These are phyloP conservation scores for Philopedon plagiatum DNA, from an alignment of 2,888 invertebrate species.

Conservation along the genomic window DNA sequence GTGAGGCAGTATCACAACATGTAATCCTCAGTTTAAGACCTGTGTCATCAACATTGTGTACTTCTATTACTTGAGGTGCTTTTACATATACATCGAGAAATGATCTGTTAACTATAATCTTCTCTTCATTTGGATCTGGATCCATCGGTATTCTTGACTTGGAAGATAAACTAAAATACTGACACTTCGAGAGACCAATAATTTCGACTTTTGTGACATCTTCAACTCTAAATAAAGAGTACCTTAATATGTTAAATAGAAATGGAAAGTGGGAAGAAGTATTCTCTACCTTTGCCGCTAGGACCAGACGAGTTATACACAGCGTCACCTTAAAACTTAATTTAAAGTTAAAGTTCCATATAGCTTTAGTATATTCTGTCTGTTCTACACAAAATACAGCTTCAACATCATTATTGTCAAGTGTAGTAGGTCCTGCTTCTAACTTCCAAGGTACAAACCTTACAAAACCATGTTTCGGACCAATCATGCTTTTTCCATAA, in stretches of 20 bases:
- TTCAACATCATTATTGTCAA: slow-evolving; percentile 48
- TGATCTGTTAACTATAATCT: not conserved
- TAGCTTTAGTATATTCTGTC: slow-evolving; percentile 50
- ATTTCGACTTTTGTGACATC: slow-evolving; percentile 45
- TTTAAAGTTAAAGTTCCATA: slow-evolving; percentile 53
- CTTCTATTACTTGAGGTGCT: slow-evolving; percentile 8
- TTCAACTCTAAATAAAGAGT: slow-evolving; percentile 45
- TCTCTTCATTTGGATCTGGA: slow-evolving; percentile 8
- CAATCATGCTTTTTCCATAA: slow-evolving; percentile 37
- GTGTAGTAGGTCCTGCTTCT: slow-evolving; percentile 39
- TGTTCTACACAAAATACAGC: slow-evolving; percentile 37
- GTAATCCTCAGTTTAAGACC: slow-evolving; percentile 21
- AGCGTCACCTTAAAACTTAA: slow-evolving; percentile 37
- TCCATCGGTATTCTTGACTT: not conserved
- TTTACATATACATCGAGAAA: slow-evolving; percentile 8
- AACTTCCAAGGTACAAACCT: slow-evolving; percentile 51
- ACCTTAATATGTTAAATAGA: slow-evolving; percentile 41
- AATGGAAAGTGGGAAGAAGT: slow-evolving; percentile 43
- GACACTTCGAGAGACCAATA: slow-evolving; percentile 38
- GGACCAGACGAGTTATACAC: slow-evolving; percentile 22
- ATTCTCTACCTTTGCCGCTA: slow-evolving; percentile 29
- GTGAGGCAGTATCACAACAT: not conserved
- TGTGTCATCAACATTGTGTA: slow-evolving; percentile 1
- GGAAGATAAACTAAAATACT: not conserved
- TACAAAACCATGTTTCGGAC: slow-evolving; percentile 51